Percentiles rank a stretch among this genome's conserved stretches.
These are phyloP conservation scores for Gobius niger DNA, from an alignment of 2,113 vertebrate genomes.

Conservation along the genomic window DNA sequence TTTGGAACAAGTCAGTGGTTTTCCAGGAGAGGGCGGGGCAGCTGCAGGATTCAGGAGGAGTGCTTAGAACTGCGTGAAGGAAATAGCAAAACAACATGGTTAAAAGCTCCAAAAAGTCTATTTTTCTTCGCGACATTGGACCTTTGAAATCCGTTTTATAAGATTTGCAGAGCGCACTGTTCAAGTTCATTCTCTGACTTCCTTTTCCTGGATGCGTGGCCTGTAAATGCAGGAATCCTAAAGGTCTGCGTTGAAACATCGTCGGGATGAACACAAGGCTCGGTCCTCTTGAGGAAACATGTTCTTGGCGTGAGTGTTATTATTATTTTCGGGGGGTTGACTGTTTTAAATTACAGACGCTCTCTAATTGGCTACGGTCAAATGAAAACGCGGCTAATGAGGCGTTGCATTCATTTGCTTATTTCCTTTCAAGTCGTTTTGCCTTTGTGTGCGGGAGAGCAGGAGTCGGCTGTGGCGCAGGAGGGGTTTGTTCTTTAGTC, in stretches of 20 bases:
- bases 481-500: conserved; percentile 54
- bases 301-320: conserved; percentile 53
- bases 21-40: too few relatives aligned
- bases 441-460: conserved; percentile 65
- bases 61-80: too few relatives aligned
- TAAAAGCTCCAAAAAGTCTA: too few relatives aligned
- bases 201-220: too few relatives aligned
- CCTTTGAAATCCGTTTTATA: too few relatives aligned
- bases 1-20: too few relatives aligned
- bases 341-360: conserved; percentile 76
- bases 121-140: too few relatives aligned
- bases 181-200: too few relatives aligned
- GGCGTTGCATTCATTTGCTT: conserved; percentile 72
- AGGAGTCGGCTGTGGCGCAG: conserved; percentile 55
- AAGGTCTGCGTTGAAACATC: conserved; percentile 44
- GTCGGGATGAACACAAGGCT: conserved; percentile 64
- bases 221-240: not conserved
- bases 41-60: too few relatives aligned
- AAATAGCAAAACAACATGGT: too few relatives aligned
- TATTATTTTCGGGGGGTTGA: conserved; percentile 56
- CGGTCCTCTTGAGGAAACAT: conserved; percentile 45
- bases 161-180: too few relatives aligned
- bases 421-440: conserved; percentile 70
- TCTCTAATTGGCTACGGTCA: conserved; percentile 74
- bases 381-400: conserved; percentile 74